Percentiles rank a stretch among this genome's conserved stretches.
Evolutionary conservation across 2,797 vertebrate genomes (phyloP).

Genomic region (Chelidonichthys spinosus): DNA sequence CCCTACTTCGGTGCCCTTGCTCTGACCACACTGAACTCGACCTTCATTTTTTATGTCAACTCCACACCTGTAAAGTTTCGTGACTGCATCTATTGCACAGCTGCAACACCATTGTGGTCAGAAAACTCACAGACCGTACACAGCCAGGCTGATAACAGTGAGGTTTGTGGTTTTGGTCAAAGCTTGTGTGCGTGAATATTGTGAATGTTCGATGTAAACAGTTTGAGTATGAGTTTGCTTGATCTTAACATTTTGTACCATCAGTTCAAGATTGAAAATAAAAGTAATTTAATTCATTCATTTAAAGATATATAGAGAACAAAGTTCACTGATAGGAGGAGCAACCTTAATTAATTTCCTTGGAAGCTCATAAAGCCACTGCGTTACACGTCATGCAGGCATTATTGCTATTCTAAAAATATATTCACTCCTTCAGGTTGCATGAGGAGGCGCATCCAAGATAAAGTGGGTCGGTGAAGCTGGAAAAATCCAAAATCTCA

Average conservation of each 20-base stretch:
- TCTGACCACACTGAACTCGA: too few relatives aligned
- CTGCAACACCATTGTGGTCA: too few relatives aligned
- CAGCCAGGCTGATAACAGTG: neutral
- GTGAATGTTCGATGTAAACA: neutral
- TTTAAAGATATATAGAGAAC: slow-evolving; percentile 8
- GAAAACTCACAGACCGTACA: too few relatives aligned
- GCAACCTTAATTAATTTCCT: neutral
- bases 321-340: slow-evolving; percentile 14
- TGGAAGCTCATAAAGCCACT: slow-evolving; percentile 25
- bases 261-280: neutral
- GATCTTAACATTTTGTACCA: neutral
- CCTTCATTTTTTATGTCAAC: too few relatives aligned
- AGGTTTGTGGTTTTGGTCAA: too few relatives aligned
- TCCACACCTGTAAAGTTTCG: too few relatives aligned
- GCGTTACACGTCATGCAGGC: slow-evolving; percentile 3
- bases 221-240: neutral
- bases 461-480: slow-evolving; percentile 62
- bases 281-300: neutral
- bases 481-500: slow-evolving; percentile 32
- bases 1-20: too few relatives aligned
- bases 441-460: slow-evolving; percentile 27
- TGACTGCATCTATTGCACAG: too few relatives aligned
- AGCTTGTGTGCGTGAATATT: too few relatives aligned
- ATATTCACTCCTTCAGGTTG: slow-evolving; percentile 28
- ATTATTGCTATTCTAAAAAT: slow-evolving; percentile 26